These are phyloP conservation scores for Papilio machaon DNA, from an alignment of 1,140 invertebrate species.

Conservation along the genomic window DNA sequence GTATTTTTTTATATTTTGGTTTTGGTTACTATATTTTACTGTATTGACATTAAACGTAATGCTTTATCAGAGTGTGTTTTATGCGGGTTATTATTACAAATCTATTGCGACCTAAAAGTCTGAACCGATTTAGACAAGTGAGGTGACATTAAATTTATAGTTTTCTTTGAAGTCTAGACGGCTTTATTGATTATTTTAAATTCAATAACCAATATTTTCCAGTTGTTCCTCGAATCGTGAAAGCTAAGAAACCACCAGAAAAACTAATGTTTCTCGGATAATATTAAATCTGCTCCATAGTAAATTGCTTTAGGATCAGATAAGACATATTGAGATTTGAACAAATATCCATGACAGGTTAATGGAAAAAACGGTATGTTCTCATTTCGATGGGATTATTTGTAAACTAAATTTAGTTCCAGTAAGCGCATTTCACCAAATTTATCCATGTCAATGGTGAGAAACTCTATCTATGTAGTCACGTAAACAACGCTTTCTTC, in stretches of 20 bases:
- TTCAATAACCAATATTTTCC: no score
- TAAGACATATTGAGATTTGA: neutral
- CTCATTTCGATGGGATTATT: slow-evolving; percentile 8
- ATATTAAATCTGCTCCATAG: neutral
- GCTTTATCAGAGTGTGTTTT: no score
- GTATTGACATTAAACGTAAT: no score
- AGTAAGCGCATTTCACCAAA: slow-evolving; percentile 19
- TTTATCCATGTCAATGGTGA: slow-evolving; percentile 35
- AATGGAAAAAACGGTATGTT: neutral
- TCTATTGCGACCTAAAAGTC: no score
- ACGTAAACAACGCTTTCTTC: slow-evolving; percentile 54
- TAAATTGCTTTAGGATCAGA: neutral
- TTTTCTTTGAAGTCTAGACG: no score
- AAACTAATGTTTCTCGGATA: no score
- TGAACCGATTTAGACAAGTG: no score
- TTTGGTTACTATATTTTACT: neutral
- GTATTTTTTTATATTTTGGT: slow-evolving; percentile 2
- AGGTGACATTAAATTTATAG: no score
- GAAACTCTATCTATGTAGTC: slow-evolving; percentile 47
- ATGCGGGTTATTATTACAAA: no score
- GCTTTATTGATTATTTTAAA: no score
- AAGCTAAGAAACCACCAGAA: no score
- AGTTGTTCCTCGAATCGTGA: no score
- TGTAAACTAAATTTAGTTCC: slow-evolving; percentile 26
- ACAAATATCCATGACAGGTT: slow-evolving; percentile 4